Evolutionary conservation across 1,140 invertebrate species (phyloP), one percentile per base, ranked within the genome.

Genomic region (Trachelipus rathkii): DNA sequence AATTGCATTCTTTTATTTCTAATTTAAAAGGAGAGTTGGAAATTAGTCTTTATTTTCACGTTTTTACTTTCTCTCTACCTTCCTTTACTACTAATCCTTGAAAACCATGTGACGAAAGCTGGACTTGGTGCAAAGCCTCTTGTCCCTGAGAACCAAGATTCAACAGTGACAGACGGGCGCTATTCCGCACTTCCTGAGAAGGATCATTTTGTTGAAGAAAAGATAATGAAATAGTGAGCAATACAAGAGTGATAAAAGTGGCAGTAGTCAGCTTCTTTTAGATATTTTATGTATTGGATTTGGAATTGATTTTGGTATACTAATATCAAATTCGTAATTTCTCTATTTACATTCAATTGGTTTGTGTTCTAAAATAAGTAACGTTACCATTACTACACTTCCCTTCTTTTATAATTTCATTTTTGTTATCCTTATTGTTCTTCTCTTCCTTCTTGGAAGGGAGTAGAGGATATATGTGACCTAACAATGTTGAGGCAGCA

Each of bases 91-190:
- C 83, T 13, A 87, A 68, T 45, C 86, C 85, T 77, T 87, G 86
- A 78, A 86, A 87, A 9, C 86, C 86, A 78, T 86, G 85, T 24
- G 83, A 83, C 10, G 84, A 83, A n/a, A 86, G 82, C 78, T 86
- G 85, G 44, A 84, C 82, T 75, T 86, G 84, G 70, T 86, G 84
- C 72, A 84, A 83, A 23, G 85, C 85, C 70, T 83, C 79, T 74
- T 83, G 82, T 0, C 86, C 86, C 73, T 84, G 85, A 9, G 84
- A 81, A 77, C 86, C 86, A 83, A 83, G 45, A 80, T 79, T 71
- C 46, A 81, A 77, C n/a, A 82, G 71, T 24, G 75, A 74, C 9
- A 66, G 71, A 23, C 76, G 77, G 7, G 81, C 81, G 23, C 77
- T 76, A 60, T 82, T 80, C 73, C 79, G 78, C 46, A 82, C 77